Evolutionary conservation across 2,113 vertebrate genomes (phyloP).

Genomic region (Mus pahari): DNA sequence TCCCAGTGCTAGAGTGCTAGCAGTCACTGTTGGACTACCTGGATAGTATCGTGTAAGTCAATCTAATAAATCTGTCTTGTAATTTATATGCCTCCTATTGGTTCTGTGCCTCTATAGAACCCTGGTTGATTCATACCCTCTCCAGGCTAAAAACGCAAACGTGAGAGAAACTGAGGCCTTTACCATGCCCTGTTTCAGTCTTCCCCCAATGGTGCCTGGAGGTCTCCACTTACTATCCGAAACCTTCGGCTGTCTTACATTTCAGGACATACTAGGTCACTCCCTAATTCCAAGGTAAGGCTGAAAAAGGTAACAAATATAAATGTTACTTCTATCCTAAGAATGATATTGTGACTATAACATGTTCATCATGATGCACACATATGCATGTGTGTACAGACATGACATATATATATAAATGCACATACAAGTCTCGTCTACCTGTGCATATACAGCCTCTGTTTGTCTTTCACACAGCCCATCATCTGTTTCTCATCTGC

Average conservation of each 20-base stretch:
- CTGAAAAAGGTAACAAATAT: background rate
- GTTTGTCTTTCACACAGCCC: background rate
- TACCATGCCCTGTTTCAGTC: background rate
- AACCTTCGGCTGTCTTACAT: background rate
- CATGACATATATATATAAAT: background rate
- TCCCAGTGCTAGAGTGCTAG: background rate
- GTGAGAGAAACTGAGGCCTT: background rate
- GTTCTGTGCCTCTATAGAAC: background rate
- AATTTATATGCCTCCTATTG: background rate
- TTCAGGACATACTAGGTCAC: background rate
- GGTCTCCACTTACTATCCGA: background rate
- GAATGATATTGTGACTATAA: background rate
- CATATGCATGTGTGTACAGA: background rate
- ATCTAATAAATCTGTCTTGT: background rate
- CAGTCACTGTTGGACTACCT: background rate
- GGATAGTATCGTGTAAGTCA: background rate
- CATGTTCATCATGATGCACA: background rate
- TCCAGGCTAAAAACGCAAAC: background rate
- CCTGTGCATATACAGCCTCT: background rate
- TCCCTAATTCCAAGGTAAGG: background rate
- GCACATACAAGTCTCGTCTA: background rate
- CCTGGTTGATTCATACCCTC: background rate
- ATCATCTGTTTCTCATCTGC: background rate
- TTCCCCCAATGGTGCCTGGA: background rate
- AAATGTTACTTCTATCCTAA: background rate